Base-by-base conservation (phyloP, 2,797 vertebrate species). In the Syngnathus acus region DNA sequence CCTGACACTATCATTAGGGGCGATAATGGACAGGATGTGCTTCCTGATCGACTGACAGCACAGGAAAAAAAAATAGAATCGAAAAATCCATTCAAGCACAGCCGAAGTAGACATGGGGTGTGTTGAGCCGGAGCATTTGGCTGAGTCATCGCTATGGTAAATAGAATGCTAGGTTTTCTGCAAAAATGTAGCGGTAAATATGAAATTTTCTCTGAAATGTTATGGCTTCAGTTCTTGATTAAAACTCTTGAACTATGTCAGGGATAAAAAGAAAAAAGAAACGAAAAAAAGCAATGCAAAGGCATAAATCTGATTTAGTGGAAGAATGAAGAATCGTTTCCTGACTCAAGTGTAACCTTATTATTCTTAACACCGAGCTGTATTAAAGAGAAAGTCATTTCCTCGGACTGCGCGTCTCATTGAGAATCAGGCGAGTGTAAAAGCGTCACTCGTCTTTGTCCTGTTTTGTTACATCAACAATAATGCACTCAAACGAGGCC, bases 11-110 rank as follows among this genome's bases (percentile, higher is more conserved):
- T 51, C 50, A 51, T 51, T 51, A 51, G 50, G 9, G 8, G 9
- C 50, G n/a, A 21, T 51, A 51, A 51, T 51, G 50, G 50, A 51
- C 19, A 51, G 50, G 50, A 51, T 51, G 50, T 51, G 50, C 50
- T 51, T 51, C 50, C 50, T 10, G 50, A 51, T 51, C n/a, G 50
- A 51, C 50, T 21, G 50, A 51, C 50, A 51, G 50, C 50, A 21
- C n/a, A 21, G 50, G n/a, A 21, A 51, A 51, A 51, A 51, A 50
- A 50, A n/a, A 51, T 51, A 4, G n/a, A 51, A 51, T 51, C 10
- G 50, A 51, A 51, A 51, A 51, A 51, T 51, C 50, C 50, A 51
- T 51, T 51, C n/a, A 21, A 51, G 16, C n/a, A 21, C 7, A 51
- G 50, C 47, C 1, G 16, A 48, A 48, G 17, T 48, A 51, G 50